These are phyloP conservation scores for Parazoanthus darwini DNA, from an alignment of 92 coral and sea anemone genomes.

Conservation along the genomic window DNA sequence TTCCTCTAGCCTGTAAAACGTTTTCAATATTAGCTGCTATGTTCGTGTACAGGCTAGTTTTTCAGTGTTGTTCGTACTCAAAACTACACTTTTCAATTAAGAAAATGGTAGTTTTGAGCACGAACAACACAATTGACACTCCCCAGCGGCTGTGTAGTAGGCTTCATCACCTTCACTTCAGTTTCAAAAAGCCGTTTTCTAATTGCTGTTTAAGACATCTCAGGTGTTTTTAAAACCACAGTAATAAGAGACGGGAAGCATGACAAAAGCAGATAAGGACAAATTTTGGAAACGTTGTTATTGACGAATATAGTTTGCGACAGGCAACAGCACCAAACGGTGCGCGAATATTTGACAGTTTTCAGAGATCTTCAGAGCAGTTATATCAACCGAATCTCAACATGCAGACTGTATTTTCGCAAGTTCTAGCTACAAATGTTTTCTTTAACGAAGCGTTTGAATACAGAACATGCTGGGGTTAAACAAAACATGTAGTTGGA, in stretches of 20 bases:
- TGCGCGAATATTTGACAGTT: background rate
- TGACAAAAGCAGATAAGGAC: background rate
- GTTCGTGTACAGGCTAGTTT: background rate
- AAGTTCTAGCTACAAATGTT: too few species aligned
- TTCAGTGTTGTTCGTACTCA: background rate
- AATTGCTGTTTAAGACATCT: background rate
- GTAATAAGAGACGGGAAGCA: background rate
- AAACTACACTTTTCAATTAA: too few species aligned
- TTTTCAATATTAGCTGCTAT: background rate
- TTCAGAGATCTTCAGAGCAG: background rate
- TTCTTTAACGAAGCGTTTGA: too few species aligned
- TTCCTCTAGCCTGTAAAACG: background rate
- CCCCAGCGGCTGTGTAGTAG: background rate
- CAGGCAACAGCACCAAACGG: background rate
- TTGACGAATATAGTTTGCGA: background rate
- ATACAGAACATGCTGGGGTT: too few species aligned
- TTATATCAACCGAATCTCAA: too few species aligned
- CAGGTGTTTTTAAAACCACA: background rate
- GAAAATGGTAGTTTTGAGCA: background rate
- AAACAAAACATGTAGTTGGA: too few species aligned
- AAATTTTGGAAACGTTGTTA: background rate
- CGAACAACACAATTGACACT: background rate
- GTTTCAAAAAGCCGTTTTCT: background rate
- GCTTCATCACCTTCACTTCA: background rate
- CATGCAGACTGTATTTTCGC: too few species aligned